Conservation (phyloP, 2,797 vertebrate genomes). For the Megaceryle alcyon region DNA sequence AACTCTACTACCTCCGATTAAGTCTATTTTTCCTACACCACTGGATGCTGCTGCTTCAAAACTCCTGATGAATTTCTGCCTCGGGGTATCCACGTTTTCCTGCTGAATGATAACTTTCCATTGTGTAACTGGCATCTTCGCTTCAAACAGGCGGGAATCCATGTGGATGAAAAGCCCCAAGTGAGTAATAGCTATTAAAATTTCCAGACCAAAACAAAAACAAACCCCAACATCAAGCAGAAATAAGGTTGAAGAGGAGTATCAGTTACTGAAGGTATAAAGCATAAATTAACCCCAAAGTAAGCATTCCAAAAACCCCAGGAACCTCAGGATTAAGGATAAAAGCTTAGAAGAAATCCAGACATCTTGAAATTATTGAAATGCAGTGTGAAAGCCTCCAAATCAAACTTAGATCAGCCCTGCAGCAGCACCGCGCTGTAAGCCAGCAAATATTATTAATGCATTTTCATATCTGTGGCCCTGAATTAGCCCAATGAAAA, state of each 20-base stretch:
- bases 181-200: slow-evolving; percentile 39
- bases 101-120: not conserved
- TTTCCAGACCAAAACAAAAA: slow-evolving; percentile 57
- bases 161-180: slow-evolving; percentile 1
- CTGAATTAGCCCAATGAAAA: not conserved
- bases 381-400: slow-evolving; percentile 7
- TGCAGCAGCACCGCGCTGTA: not conserved
- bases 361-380: slow-evolving; percentile 39
- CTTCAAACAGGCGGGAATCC: not conserved
- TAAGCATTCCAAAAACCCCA: slow-evolving; percentile 14
- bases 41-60: not conserved
- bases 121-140: not conserved
- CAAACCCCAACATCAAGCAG: slow-evolving; percentile 31
- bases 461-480: not conserved
- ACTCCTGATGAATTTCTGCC: slow-evolving; percentile 1
- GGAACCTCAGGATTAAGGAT: slow-evolving; percentile 54
- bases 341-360: slow-evolving; percentile 33
- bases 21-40: not conserved
- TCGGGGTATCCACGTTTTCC: not conserved
- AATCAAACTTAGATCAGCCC: not conserved
- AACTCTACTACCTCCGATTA: not conserved
- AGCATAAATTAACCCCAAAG: slow-evolving; percentile 31
- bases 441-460: not conserved
- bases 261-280: slow-evolving; percentile 24
- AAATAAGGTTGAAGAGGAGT: not conserved